Base-by-base conservation (phyloP, 2,888 invertebrate species). In the Nebria salina region DNA sequence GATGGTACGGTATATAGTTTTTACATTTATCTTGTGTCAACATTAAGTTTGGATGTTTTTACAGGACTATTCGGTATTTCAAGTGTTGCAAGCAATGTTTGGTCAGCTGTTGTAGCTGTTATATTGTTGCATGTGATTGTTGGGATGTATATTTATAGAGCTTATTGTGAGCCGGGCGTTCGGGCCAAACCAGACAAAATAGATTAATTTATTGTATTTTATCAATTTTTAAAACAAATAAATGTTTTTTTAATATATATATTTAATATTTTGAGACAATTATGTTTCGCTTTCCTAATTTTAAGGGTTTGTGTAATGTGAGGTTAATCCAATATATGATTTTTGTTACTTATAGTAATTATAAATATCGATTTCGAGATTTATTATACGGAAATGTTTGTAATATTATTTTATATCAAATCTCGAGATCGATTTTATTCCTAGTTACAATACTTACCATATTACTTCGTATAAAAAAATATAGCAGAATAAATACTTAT, bases 141-240 rank as follows among this genome's bases (percentile, higher is more conserved):
- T 82, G 96, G 94, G 41, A 89, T 95, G 72, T 96, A 95, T 86
- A 95, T 96, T 85, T 94, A 93, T 86, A 92, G 91, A 85, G 96
- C 96, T 0, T 96, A 95, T 87, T 93, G 92, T 84, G 92, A 88
- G 74, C 88, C 92, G 84, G 83, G 89, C 13, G 92, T 87, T 11
- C 90, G 87, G 86, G 72, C 86, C 74, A 85, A 84, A 82, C 81
- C 83, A n/a, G 85, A 85, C 26, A 88, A 88, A 84, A 84, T 85
- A 82, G 87, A 86, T 77, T 88, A 88, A 83, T 54, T 7, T 54
- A 54, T 54, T 54, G 54, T 54, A 54, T 54, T 54, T 54, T 54
- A 54, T 54, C 25, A 70, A 70, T 70, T 70, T 34, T 68, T 68
- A 72, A 26, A 26, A 26, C 20, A 34, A 6, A 72, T 72, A 72